Percentiles rank a stretch among this genome's conserved stretches.
phyloP scores from a whole-genome alignment of 2,888 invertebrate species.

The Acrocyrtus sp. region DNA sequence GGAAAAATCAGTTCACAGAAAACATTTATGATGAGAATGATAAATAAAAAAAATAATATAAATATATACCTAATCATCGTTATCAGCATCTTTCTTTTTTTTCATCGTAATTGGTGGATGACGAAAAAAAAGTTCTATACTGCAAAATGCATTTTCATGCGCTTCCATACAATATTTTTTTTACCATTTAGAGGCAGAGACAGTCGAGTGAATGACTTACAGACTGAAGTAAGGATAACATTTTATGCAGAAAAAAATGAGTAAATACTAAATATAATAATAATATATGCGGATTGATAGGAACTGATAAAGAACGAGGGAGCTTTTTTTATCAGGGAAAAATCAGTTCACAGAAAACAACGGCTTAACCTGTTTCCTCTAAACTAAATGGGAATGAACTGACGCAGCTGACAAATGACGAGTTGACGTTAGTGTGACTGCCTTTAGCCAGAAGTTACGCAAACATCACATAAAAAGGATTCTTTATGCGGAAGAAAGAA shows the following conservation, averaged over 20 bases:
- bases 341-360: constrained; percentile 43
- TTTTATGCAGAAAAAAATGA: constrained; percentile 2
- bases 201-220: neutral
- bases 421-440: no score
- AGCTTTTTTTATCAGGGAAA: constrained; percentile 13
- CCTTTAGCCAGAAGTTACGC: no score
- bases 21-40: constrained; percentile 44
- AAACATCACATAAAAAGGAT: no score
- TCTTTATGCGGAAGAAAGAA: no score
- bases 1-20: constrained; percentile 39
- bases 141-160: no score
- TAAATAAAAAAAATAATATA: no score
- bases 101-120: no score
- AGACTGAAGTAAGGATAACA: neutral
- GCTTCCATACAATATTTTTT: no score
- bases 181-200: no score
- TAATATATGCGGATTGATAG: constrained; percentile 8
- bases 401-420: no score
- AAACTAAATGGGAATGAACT: no score
- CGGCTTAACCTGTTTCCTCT: constrained; percentile 35
- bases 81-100: constrained; percentile 3
- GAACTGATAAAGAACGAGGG: constrained; percentile 23
- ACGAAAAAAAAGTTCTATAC: no score
- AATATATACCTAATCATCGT: constrained; percentile 14
- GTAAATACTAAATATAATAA: neutral